phyloP scores from a whole-genome alignment of 2,888 invertebrate species.

The Pristionchus japonicus region DNA sequence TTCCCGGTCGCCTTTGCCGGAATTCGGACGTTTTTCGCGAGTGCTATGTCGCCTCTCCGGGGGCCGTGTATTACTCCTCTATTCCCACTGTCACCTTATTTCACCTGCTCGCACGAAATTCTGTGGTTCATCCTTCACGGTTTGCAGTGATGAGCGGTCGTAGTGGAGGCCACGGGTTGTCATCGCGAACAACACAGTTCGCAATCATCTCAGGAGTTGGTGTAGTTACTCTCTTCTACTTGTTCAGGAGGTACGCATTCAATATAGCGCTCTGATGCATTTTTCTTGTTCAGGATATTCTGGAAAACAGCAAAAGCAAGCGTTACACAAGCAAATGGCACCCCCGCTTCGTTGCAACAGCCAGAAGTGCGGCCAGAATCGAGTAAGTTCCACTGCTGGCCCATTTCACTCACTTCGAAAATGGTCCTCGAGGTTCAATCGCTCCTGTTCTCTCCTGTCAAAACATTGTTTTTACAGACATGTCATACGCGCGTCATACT shows the following conservation, averaged over 20 bases:
- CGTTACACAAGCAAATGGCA: neutral
- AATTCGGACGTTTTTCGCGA: too few species aligned
- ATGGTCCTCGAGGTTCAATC: neutral
- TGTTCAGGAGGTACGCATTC: conserved; percentile 21
- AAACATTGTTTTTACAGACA: neutral
- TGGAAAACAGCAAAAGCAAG: neutral
- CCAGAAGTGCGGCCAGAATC: conserved; percentile 41
- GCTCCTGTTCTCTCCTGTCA: neutral
- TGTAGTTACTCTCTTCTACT: conserved; percentile 3
- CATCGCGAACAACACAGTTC: conserved; percentile 34
- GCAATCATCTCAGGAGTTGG: conserved; percentile 43
- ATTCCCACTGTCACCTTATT: too few species aligned
- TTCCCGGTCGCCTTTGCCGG: too few species aligned
- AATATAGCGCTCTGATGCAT: too few species aligned
- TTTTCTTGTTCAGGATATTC: neutral
- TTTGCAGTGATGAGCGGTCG: conserved; percentile 40
- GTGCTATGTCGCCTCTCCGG: too few species aligned
- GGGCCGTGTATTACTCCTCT: too few species aligned
- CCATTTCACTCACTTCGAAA: neutral
- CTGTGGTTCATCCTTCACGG: neutral
- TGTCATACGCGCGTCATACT: conserved; percentile 32
- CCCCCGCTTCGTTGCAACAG: neutral
- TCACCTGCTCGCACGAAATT: too few species aligned
- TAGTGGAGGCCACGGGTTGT: conserved; percentile 34
- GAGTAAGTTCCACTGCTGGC: neutral